Evolutionary conservation across 2,797 vertebrate genomes (phyloP), one percentile per base, ranked within the genome.

Genomic region (Poecilia gillii): DNA sequence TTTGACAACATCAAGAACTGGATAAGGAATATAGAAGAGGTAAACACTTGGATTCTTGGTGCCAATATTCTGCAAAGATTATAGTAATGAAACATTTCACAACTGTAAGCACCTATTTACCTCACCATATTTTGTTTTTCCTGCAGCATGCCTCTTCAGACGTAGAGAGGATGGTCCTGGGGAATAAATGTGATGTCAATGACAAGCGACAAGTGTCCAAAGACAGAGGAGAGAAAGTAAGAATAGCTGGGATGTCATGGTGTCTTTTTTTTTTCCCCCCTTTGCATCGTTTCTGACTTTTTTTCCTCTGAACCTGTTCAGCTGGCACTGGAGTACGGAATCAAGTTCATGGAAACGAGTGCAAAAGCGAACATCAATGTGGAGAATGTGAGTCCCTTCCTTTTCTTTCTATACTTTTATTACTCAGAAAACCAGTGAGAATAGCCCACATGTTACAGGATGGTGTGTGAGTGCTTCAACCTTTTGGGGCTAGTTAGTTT

Each of bases 1-100:
- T 99, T 99, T 73, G 98, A 99, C 91, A 99, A 99, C 84, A 99
- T 99, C 93, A 99, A 97, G 92, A 99, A 99, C 94, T 99, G 99
- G 99, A 98, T 99, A 93, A 94, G 99, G 86, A 99, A 99, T 88
- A 99, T 99, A 43, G 98, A 99, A 90, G 99, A 99, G 97, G 99
- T 99, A 93, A 79, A 33, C 20, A 12, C 3, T 77, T 47, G 59
- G 0, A 9, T 49, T 57, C 43, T 84, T 74, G 1, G 1, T 20
- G 31, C 28, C 45, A 8, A 12, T 49, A 13, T 53, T 57, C 18
- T 70, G 4, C 28, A 79, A 33, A 73, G 9, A 23, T 3, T 74
- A 13, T 28, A 73, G 6, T 41, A 25, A 20, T 55, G 25, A 28
- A 13, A 36, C 31, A 55, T 31, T 78, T 57, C 11, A 3, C 36